Evolutionary conservation across 2,797 vertebrate species (phyloP).

Genomic region (Apogon hyalosoma): DNA sequence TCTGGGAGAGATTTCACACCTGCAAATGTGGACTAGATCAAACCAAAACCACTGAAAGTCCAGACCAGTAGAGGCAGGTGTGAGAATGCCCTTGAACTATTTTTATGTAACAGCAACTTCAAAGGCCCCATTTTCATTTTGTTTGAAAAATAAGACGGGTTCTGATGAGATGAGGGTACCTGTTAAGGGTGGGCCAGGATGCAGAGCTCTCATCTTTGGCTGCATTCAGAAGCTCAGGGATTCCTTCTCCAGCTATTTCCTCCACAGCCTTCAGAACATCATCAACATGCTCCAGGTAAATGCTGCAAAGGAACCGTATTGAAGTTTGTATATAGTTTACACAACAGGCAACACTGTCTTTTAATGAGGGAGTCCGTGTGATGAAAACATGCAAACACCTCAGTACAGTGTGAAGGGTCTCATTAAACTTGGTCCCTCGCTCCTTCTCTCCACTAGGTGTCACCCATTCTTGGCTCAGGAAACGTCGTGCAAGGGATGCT

Average conservation of each 20-base stretch:
- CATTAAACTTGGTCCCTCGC: conserved; percentile 88
- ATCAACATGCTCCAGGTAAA: conserved; percentile 90
- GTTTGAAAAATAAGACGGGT: background rate
- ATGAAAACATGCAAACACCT: conserved; percentile 76
- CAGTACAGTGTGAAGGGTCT: conserved; percentile 87
- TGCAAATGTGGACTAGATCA: no score
- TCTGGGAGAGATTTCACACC: no score
- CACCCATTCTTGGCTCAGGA: conserved; percentile 91
- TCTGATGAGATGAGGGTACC: conserved; percentile 47
- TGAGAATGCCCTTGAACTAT: background rate
- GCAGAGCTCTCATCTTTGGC: conserved; percentile 89
- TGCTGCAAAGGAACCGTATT: conserved; percentile 74
- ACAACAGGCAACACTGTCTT: no score
- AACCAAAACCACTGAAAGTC: no score
- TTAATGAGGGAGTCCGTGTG: no score
- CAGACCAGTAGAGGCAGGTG: no score
- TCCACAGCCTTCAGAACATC: conserved; percentile 92
- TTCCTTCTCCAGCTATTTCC: conserved; percentile 89
- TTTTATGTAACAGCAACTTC: background rate
- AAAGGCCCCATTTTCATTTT: background rate
- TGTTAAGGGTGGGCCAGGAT: conserved; percentile 90
- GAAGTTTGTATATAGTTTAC: no score
- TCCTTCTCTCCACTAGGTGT: conserved; percentile 86
- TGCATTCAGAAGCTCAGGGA: conserved; percentile 88
- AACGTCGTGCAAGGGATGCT: conserved; percentile 89